Percentiles rank a stretch among this genome's conserved stretches.
phyloP scores from a whole-genome alignment of 2,797 vertebrate species.

The Alauda arvensis region DNA sequence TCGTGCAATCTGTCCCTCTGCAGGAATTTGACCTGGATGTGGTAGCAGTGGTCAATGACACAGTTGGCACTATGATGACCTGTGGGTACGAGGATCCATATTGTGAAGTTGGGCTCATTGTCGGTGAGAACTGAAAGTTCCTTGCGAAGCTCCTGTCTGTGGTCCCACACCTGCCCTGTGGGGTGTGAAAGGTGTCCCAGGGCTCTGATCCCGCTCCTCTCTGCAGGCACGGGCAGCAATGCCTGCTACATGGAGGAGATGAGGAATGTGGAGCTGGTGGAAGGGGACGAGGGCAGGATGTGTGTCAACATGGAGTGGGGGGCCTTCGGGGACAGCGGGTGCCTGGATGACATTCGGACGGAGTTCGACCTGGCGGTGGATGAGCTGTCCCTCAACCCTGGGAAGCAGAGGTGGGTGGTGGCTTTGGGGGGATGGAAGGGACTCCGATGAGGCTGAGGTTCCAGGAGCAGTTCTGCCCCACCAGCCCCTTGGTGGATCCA shows the following conservation, averaged over 20 bases:
- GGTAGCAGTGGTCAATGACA: slow-evolving; percentile 94
- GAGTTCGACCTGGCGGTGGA: slow-evolving; percentile 85
- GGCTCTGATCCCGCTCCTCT: neutral
- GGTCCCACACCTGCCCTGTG: accelerated
- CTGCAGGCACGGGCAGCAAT: slow-evolving; percentile 88
- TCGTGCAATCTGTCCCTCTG: neutral
- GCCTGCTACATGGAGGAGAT: slow-evolving; percentile 98
- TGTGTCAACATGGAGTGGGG: slow-evolving; percentile 97
- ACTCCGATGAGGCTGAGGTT: accelerated
- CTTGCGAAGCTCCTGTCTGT: accelerated
- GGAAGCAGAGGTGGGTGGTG: slow-evolving; percentile 84
- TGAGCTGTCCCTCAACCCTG: slow-evolving; percentile 80
- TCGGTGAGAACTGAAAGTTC: slow-evolving; percentile 75
- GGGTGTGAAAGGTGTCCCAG: neutral
- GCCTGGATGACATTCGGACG: slow-evolving; percentile 86
- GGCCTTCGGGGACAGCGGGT: slow-evolving; percentile 86
- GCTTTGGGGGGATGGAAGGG: neutral
- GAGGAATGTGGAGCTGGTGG: slow-evolving; percentile 87
- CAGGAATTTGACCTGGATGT: slow-evolving; percentile 94
- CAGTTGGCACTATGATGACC: slow-evolving; percentile 97
- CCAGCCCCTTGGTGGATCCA: neutral
- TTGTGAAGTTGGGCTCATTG: slow-evolving; percentile 94
- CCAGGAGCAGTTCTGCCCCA: neutral
- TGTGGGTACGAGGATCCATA: slow-evolving; percentile 90
- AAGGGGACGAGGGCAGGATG: slow-evolving; percentile 87